phyloP scores from a whole-genome alignment of 2,797 vertebrate species.

The Lithobates sylvaticus region DNA sequence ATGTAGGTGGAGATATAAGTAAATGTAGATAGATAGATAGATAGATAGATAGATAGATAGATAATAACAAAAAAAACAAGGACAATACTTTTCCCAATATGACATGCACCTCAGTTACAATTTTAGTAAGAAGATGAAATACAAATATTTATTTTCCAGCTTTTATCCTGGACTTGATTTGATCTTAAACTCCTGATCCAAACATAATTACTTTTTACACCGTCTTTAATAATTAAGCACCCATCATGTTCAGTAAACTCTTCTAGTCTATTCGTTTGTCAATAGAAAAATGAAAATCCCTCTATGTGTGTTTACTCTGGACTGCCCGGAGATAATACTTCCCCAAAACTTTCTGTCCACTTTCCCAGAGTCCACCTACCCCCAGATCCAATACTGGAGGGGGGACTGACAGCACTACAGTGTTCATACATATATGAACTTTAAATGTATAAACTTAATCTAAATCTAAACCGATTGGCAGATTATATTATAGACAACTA shows the following conservation, averaged over 20 bases:
- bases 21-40: no score
- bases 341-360: neutral
- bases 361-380: neutral
- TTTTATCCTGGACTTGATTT: conserved; percentile 66
- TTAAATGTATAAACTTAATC: no score
- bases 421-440: no score
- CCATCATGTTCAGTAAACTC: conserved; percentile 26
- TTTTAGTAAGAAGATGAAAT: conserved; percentile 78
- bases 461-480: no score
- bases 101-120: no score
- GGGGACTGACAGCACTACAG: no score
- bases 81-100: no score
- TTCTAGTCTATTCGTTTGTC: neutral
- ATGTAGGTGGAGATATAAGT: no score
- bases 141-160: conserved; percentile 79
- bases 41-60: no score
- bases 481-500: no score
- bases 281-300: neutral
- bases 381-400: no score
- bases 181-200: conserved; percentile 67
- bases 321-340: conserved; percentile 1
- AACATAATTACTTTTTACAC: conserved; percentile 61
- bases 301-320: neutral
- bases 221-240: conserved; percentile 55
- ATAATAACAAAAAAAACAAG: conserved; percentile 11